Base-by-base conservation (phyloP, 2,797 vertebrate genomes). In the Lutjanus argentimaculatus region DNA sequence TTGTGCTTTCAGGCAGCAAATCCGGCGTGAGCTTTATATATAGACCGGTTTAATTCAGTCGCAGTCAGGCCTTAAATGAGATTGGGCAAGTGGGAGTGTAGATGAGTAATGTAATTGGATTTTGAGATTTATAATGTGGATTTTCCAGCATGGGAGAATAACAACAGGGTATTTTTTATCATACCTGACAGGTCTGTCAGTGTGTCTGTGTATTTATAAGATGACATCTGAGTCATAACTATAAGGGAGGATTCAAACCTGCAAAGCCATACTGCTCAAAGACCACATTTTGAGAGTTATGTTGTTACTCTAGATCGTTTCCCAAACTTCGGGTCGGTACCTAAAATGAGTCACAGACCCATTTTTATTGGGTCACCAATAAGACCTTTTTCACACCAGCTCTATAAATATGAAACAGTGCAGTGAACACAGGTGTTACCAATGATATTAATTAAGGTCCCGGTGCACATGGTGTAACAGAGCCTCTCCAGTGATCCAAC, bases 21-120 rank as follows among this genome's bases (percentile, higher is more conserved):
- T 76, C 57, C 21, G 0, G 30, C 30, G 30, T 36, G 36, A 64
- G 52, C 15, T 57, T 52, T 30, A 13, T 16, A 11, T 25, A 15
- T n/a, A 67, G 15, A 51, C 53, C 6, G 43, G 62, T 48, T 63
- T 46, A 21, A 7, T 17, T 66, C 19, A 13, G 17, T 52, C 51
- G 57, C 59, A 66, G 57, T 36, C 30, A 59, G 52, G 59, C 22
- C 64, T 57, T 70, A 22, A 69, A 67, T 48, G 25, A 36, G 68
- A 73, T 72, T 67, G n/a, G 2, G 2, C 25, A 16, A 67, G 30
- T 45, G 13, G 53, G 56, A 19, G n/a, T 19, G 8, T 63, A 19
- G 16, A 58, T 69, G 42, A 66, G 49, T 46, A 36, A 43, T 73
- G 40, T 79, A 73, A 77, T 56, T 71, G 62, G 66, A 74, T 82